phyloP scores from a whole-genome alignment of 2,113 vertebrate genomes.

The Mobula birostris region DNA sequence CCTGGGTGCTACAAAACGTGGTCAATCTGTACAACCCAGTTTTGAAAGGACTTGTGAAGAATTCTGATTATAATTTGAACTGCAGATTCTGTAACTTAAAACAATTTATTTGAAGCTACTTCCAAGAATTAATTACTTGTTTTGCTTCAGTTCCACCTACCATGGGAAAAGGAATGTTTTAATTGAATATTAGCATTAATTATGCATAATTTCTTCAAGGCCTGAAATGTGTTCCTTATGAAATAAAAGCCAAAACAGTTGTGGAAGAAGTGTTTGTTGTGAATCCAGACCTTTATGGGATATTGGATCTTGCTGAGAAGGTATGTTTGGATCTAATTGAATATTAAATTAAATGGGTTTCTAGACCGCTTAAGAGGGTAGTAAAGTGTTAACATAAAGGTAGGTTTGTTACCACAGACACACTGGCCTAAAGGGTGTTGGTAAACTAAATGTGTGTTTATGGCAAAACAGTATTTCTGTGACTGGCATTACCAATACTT shows the following conservation, averaged over 20 bases:
- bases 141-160: neutral
- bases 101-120: conserved; percentile 21
- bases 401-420: no score
- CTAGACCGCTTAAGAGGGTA: no score
- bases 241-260: neutral
- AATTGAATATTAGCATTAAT: conserved; percentile 30
- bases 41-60: neutral
- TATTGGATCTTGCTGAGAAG: no score
- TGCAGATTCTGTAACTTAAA: neutral
- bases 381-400: no score
- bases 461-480: no score
- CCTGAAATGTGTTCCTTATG: neutral
- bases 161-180: neutral
- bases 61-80: neutral
- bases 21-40: neutral
- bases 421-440: no score
- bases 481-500: no score
- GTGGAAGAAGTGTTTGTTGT: neutral
- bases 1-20: neutral
- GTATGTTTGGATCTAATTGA: no score
- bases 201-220: conserved; percentile 18
- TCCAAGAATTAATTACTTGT: conserved; percentile 2
- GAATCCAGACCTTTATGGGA: neutral
- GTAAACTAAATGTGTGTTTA: no score
- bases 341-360: no score